Base-by-base conservation (phyloP, 2,797 vertebrate species). In the Euthynnus affinis region DNA sequence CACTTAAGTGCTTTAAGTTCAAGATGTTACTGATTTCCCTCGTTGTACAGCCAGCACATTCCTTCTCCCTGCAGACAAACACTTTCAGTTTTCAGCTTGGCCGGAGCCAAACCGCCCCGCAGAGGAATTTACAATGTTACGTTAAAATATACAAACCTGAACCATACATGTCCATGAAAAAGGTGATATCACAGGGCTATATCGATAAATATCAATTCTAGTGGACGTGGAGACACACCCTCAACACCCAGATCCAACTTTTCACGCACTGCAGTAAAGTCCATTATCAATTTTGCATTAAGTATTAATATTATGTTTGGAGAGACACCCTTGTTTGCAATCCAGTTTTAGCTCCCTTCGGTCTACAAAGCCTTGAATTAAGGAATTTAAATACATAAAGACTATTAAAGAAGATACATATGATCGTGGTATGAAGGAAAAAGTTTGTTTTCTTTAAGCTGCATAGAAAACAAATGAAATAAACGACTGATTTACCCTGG, bases 201-300 rank as follows among this genome's bases (percentile, higher is more conserved):
- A 9, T 62, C 5, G 13, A 60, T 7, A 77, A 29, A 61, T 42
- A 59, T 4, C 37, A 20, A 55, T 13, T 71, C 18, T 49, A 42
- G 20, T 9, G 25, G 25, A 53, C 46, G 44, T 56, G 32, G 76
- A 59, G 83, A 87, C 84, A 87, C 84, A 61, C 78, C 81, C 76
- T 85, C 55, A 65, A 51, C 62, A 23, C 58, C 7, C 14, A 69
- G 9, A n/a, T 62, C 59, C 6, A 61, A 12, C 6, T 75, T 49
- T 27, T 22, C 23, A 12, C 22, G 9, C 32, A 44, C 37, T 20
- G 15, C 68, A 20, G 5, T 4, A 15, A 46, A 52, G 12, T 66
- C 34, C 27, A 34, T 15, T 25, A 53, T 18, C 2, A 55, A 25
- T 23, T 40, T 23, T 12, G 20, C 9, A 20, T 22, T 14, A 18